Evolutionary conservation across 1,140 invertebrate species (phyloP).

Genomic region (Drosophila murphyi): DNA sequence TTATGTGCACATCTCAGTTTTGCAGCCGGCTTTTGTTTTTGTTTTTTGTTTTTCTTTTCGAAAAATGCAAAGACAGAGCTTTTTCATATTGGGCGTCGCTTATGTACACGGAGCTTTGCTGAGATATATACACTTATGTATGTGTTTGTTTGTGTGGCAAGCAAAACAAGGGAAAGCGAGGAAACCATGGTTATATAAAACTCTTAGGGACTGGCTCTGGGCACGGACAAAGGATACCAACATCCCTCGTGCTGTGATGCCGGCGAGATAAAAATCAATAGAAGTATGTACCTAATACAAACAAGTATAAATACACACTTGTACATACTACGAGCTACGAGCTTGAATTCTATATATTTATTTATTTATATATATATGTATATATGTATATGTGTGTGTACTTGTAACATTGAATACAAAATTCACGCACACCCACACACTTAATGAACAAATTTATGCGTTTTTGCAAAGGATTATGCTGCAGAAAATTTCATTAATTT

Average conservation of each 20-base stretch:
- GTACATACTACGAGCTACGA: slow-evolving; percentile 36
- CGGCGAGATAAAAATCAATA: slow-evolving; percentile 80
- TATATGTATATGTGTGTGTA: background rate
- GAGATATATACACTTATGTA: slow-evolving; percentile 9
- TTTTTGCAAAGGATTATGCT: slow-evolving; percentile 81
- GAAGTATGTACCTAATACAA: background rate
- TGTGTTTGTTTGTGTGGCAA: background rate
- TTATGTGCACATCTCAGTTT: slow-evolving; percentile 13
- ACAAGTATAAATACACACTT: background rate
- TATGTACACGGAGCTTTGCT: slow-evolving; percentile 63
- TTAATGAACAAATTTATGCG: slow-evolving; percentile 79
- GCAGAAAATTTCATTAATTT: slow-evolving; percentile 83
- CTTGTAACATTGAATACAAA: slow-evolving; percentile 48
- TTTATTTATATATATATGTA: slow-evolving; percentile 12
- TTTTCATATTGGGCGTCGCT: slow-evolving; percentile 59
- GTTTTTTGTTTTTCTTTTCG: slow-evolving; percentile 25
- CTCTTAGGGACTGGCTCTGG: slow-evolving; percentile 37
- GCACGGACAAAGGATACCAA: slow-evolving; percentile 44
- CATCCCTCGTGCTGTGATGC: slow-evolving; percentile 68
- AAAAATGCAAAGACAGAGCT: slow-evolving; percentile 65
- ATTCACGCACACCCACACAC: slow-evolving; percentile 47
- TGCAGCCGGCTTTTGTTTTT: background rate
- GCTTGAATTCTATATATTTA: slow-evolving; percentile 33
- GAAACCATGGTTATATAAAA: slow-evolving; percentile 41
- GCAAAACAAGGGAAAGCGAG: slow-evolving; percentile 6